phyloP scores from a whole-genome alignment of 2,888 invertebrate genomes.

The Harpagoxenus sublaevis region DNA sequence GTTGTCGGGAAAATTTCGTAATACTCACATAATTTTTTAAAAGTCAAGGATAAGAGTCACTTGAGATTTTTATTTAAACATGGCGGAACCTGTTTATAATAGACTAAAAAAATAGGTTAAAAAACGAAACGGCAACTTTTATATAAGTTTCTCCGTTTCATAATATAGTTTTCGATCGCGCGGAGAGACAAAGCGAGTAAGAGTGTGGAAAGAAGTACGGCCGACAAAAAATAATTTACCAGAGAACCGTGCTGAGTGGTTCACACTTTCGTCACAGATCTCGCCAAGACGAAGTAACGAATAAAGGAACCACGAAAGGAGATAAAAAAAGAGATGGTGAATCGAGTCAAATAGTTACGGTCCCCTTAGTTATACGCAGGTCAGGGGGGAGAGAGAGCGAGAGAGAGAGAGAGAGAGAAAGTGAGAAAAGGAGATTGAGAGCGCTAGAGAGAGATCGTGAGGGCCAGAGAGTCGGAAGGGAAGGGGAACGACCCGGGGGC shows the following conservation, averaged over 20 bases:
- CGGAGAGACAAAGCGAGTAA: slow-evolving; percentile 48
- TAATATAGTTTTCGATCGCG: slow-evolving; percentile 23
- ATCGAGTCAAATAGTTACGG: slow-evolving; percentile 76
- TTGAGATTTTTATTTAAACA: slow-evolving; percentile 35
- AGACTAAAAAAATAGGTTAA: background rate
- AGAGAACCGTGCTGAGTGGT: slow-evolving; percentile 20
- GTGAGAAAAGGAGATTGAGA: slow-evolving; percentile 1
- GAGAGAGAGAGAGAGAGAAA: slow-evolving; percentile 30
- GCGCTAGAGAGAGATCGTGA: background rate
- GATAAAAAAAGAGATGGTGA: slow-evolving; percentile 59
- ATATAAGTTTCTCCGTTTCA: slow-evolving; percentile 16
- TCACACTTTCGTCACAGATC: slow-evolving; percentile 58
- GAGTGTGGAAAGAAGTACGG: slow-evolving; percentile 19
- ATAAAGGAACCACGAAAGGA: slow-evolving; percentile 52
- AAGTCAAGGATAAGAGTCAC: slow-evolving; percentile 35
- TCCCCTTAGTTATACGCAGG: slow-evolving; percentile 48
- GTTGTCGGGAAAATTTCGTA: slow-evolving; percentile 26
- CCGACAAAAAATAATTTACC: slow-evolving; percentile 43
- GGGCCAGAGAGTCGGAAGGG: background rate
- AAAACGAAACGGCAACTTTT: background rate
- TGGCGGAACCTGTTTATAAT: slow-evolving; percentile 8
- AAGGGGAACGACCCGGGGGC: slow-evolving; percentile 1
- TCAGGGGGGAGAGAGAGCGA: background rate
- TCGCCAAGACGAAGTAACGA: slow-evolving; percentile 60
- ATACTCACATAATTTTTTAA: slow-evolving; percentile 18